A percentile compares a stretch with the other conserved stretches of the same genome.
phyloP scores from a whole-genome alignment of 2,113 vertebrate species.

The Microcebus ravelobensis region DNA sequence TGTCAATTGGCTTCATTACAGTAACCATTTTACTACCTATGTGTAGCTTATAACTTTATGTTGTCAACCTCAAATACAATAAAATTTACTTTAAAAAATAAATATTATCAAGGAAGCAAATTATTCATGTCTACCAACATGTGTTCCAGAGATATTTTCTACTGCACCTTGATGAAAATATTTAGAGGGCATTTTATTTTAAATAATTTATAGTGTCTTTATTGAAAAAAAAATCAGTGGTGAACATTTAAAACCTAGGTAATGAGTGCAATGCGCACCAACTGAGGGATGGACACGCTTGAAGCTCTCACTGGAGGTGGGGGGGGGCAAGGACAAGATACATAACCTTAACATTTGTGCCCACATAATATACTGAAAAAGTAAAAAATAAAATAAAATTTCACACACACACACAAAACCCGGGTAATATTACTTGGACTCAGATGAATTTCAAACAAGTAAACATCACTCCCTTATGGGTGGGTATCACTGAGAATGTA shows the following conservation, averaged over 20 bases:
- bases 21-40: background rate
- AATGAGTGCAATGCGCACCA: background rate
- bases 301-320: too few relatives aligned
- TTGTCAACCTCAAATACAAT: background rate
- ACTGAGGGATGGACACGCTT: too few relatives aligned
- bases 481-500: background rate
- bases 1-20: background rate
- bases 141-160: background rate
- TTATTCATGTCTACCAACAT: background rate
- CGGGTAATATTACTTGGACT: background rate
- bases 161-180: background rate
- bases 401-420: background rate
- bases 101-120: background rate
- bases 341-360: too few relatives aligned
- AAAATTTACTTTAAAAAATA: background rate
- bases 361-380: too few relatives aligned
- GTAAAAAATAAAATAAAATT: too few relatives aligned
- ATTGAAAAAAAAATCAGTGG: background rate
- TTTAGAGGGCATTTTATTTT: constrained; percentile 25
- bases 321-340: too few relatives aligned
- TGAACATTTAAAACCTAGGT: constrained; percentile 8
- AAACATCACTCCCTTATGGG: background rate
- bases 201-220: background rate
- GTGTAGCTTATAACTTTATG: background rate
- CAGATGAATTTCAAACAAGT: background rate